Percentiles rank a stretch among this genome's conserved stretches.
These are phyloP conservation scores for Anthrax anthrax DNA, from an alignment of 2,888 invertebrate species.

Conservation along the genomic window DNA sequence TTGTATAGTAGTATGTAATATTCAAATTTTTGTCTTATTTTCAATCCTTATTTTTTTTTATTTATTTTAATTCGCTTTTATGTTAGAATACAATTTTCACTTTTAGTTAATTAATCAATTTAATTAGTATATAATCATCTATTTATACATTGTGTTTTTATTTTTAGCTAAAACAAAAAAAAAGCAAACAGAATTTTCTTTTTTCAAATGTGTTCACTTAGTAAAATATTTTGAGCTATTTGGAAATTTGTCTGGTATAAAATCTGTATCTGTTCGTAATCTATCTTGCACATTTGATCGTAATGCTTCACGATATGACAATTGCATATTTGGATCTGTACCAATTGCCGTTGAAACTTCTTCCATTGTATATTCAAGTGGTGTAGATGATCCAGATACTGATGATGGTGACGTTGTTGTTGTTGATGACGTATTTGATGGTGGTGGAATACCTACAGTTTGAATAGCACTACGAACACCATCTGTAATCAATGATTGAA, in stretches of 20 bases:
- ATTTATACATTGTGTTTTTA: no score
- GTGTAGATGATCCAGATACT: background rate
- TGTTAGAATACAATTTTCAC: no score
- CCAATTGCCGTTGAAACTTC: conserved; percentile 21
- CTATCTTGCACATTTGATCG: conserved; percentile 27
- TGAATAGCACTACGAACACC: conserved; percentile 29
- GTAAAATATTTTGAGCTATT: conserved; percentile 29
- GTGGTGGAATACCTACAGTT: conserved; percentile 18
- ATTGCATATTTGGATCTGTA: conserved; percentile 25
- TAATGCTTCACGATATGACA: conserved; percentile 29
- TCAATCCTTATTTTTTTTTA: no score
- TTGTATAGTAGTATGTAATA: no score
- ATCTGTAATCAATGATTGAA: conserved; percentile 25
- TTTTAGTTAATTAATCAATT: no score
- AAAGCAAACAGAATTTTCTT: no score
- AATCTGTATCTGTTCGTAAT: conserved; percentile 29
- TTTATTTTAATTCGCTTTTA: no score
- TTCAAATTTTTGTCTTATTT: no score
- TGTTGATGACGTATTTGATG: conserved; percentile 13
- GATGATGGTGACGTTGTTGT: conserved; percentile 2
- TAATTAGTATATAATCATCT: no score
- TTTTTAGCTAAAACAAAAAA: background rate
- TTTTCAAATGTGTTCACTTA: background rate
- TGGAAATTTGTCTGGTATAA: conserved; percentile 30
- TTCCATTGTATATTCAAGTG: conserved; percentile 4